Conservation (phyloP, 2,113 vertebrate genomes). For the Siphamia tubifer region DNA sequence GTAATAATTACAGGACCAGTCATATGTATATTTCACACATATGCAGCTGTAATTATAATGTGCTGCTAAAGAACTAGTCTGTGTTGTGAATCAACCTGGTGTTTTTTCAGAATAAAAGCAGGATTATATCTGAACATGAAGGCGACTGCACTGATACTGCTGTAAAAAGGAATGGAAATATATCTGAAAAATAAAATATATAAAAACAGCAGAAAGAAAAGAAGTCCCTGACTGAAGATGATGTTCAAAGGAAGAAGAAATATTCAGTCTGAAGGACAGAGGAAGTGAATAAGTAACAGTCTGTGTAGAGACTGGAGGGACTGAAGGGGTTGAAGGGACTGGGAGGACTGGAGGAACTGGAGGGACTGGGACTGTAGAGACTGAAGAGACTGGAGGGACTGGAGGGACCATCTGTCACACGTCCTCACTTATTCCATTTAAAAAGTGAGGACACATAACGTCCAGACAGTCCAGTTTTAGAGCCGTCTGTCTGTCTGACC, state of each 20-base stretch:
- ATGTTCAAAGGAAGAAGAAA: slow-evolving; percentile 13
- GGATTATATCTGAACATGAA: no score
- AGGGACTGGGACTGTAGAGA: no score
- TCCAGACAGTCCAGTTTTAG: no score
- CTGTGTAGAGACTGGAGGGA: no score
- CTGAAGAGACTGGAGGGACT: no score
- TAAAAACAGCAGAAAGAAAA: background rate
- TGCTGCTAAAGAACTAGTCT: background rate
- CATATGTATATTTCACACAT: no score
- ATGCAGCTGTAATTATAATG: background rate
- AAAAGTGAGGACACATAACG: no score
- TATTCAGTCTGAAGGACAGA: slow-evolving; percentile 35
- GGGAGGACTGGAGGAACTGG: slow-evolving; percentile 8
- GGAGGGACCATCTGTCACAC: no score
- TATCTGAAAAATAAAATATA: background rate
- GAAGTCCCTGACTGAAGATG: slow-evolving; percentile 16
- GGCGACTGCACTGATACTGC: background rate
- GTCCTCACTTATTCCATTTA: no score
- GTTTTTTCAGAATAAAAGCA: background rate
- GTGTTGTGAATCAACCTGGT: background rate
- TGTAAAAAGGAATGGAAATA: background rate
- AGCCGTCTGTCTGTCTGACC: no score
- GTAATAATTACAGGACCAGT: no score
- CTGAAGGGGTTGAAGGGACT: no score
- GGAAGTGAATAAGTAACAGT: slow-evolving; percentile 41